Evolutionary conservation across 2,113 vertebrate species (phyloP), one percentile per base, ranked within the genome.

Genomic region (Cephalopterus ornatus): DNA sequence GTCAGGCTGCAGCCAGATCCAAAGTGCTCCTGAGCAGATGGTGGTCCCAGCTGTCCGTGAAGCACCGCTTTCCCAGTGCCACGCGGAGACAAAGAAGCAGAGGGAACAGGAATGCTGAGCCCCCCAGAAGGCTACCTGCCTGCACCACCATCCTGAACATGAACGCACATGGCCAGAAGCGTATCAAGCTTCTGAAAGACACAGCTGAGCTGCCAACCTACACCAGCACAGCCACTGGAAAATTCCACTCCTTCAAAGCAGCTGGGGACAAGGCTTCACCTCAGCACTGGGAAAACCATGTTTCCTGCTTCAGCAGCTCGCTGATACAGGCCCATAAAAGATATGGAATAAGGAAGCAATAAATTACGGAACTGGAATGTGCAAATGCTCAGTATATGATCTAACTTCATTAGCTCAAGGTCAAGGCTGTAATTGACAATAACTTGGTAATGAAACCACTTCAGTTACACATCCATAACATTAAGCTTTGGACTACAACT

Each of bases 241-340:
- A 95, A 93, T 91, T 95, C 96, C 94, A 75, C 24, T 95, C 83
- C 83, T 84, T 28, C 61, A 44, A 21, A 62, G 80, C 5, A 5
- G 47, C 76, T 91, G 68, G 33, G 71, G 47, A 88, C 76, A 88
- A 89, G 68, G 73, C 17, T 95, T 82, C 68, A 77, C 59, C 63
- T 91, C 67, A 56, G 76, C 1, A 0, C 56, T 63, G 13, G 17
- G 52, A 55, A 86, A 92, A 68, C 19, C 15, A 21, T 3, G 6
- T 53, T 92, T 95, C 95, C 92, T 88, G 88, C 91, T 95, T 61
- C 75, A 85, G 85, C 88, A 66, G 83, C 59, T 63, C 86, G 77
- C 83, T 71, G 76, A 67, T 37, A 55, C 0, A 0, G 65, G 33
- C 46, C 39, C 86, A 67, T 86, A 74, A 81, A 88, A 81, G 16